Conservation (phyloP, 2,888 invertebrate genomes). For the Zonitis immaculata region DNA sequence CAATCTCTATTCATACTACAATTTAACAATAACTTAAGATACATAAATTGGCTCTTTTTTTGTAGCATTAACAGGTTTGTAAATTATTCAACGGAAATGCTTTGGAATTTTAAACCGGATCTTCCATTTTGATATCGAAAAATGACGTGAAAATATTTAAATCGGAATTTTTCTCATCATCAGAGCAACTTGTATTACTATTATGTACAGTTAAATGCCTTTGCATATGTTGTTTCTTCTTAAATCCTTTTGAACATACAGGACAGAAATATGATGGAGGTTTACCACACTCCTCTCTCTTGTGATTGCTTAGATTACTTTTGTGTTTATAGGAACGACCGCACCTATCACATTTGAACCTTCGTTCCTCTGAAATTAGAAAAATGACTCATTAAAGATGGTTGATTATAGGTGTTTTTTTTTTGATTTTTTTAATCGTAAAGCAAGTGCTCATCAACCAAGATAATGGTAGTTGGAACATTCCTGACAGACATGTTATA, state of each 20-base stretch:
- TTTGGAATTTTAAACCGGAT: neutral
- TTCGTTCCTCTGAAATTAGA: constrained; percentile 1
- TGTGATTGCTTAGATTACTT: constrained; percentile 49
- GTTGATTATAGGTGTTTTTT: neutral
- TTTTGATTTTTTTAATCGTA: too few relatives aligned
- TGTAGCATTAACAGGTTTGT: too few relatives aligned
- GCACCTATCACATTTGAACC: constrained; percentile 35
- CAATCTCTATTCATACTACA: too few relatives aligned
- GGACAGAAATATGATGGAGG: constrained; percentile 50
- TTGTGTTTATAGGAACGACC: constrained; percentile 44
- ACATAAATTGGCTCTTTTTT: too few relatives aligned
- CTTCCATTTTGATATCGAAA: constrained; percentile 4
- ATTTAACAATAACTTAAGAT: too few relatives aligned
- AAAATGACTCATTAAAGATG: neutral
- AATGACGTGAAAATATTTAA: neutral
- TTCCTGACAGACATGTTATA: too few relatives aligned
- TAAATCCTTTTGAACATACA: constrained; percentile 44
- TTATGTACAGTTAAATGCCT: constrained; percentile 34
- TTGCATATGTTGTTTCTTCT: constrained; percentile 42
- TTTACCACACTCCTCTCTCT: constrained; percentile 51
- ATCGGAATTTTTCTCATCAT: neutral
- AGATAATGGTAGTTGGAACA: too few relatives aligned
- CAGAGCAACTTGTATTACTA: constrained; percentile 7
- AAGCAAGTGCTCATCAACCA: too few relatives aligned
- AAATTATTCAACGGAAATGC: too few relatives aligned